Base-by-base conservation (phyloP, 1,140 invertebrate species). In the Dendroctonus valens region DNA sequence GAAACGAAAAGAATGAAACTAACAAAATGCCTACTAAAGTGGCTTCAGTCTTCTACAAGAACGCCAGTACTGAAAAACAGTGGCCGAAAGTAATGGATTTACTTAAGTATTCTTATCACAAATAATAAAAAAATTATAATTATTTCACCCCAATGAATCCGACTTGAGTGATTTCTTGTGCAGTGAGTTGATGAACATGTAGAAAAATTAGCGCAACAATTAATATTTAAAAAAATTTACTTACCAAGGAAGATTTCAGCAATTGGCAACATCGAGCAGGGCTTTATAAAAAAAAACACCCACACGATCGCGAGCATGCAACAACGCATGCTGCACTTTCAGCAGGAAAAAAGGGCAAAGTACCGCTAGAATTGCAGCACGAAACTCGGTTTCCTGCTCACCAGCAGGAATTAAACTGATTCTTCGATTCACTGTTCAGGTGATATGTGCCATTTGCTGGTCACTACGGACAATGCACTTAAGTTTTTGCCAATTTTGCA, bases 401-500 rank as follows among this genome's bases (percentile, higher is more conserved):
- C 62, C 39, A 41, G 62, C 52, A 65, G 62, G 62, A 65, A 38
- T 57, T 49, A 65, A 41, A 65, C 62, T 65, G 62, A 65, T 57
- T 42, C 62, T 65, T 44, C 11, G 38, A 26, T 65, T 54, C 37
- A 41, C 40, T 54, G 48, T 54, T 42, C 41, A 54, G 41, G 48
- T 63, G 50, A 63, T 63, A 46, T 63, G 62, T 41, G 41, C 26
- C 15, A 57, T 39, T 41, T 54, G 41, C 50, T 57, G 62, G 52
- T 48, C 54, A 57, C 9, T 15, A 12, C 51, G 62, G 53, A 65
- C 62, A 57, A 65, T 65, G 62, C 62, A 65, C 62, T 40, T 55
- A 8, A 8, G 12, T 15, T 53, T 65, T 50, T 65, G 62, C 62
- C 55, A 49, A 41, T 44, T 65, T 50, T 37, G 62, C 62, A 15